phyloP scores from a whole-genome alignment of 2,888 invertebrate genomes.

The Ophion slaviceki region DNA sequence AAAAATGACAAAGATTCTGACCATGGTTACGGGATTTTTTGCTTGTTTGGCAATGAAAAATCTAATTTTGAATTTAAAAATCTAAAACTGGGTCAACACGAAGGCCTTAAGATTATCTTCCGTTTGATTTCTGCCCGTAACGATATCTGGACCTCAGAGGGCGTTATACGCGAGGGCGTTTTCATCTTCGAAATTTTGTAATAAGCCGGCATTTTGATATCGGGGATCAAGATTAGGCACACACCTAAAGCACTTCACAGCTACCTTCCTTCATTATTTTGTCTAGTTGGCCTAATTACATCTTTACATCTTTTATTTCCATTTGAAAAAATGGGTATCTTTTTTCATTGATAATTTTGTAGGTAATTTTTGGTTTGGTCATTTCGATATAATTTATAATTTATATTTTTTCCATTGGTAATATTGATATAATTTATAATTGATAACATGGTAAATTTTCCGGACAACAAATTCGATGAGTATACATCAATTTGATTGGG shows the following conservation, averaged over 20 bases:
- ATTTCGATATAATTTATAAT: too few species aligned
- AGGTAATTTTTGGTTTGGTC: too few species aligned
- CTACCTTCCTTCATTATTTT: too few species aligned
- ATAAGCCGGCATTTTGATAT: too few species aligned
- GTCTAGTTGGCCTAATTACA: too few species aligned
- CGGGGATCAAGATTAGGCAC: background rate
- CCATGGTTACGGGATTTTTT: background rate
- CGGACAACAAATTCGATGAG: background rate
- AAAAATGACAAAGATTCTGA: slow-evolving; percentile 1
- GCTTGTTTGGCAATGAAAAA: too few species aligned
- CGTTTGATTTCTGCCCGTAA: background rate
- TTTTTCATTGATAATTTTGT: too few species aligned
- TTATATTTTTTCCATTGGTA: background rate
- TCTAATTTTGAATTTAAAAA: too few species aligned
- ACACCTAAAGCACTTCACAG: too few species aligned
- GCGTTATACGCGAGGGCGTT: background rate
- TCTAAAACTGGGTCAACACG: background rate
- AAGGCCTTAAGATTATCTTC: slow-evolving; percentile 15
- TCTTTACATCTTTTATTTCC: background rate
- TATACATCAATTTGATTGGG: background rate
- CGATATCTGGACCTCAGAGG: slow-evolving; percentile 1
- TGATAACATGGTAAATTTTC: background rate
- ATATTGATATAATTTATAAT: background rate
- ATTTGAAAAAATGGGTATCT: too few species aligned
- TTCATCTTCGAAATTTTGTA: too few species aligned